Base-by-base conservation (phyloP, 2,113 vertebrate species). In the Chloroceryle aenea region DNA sequence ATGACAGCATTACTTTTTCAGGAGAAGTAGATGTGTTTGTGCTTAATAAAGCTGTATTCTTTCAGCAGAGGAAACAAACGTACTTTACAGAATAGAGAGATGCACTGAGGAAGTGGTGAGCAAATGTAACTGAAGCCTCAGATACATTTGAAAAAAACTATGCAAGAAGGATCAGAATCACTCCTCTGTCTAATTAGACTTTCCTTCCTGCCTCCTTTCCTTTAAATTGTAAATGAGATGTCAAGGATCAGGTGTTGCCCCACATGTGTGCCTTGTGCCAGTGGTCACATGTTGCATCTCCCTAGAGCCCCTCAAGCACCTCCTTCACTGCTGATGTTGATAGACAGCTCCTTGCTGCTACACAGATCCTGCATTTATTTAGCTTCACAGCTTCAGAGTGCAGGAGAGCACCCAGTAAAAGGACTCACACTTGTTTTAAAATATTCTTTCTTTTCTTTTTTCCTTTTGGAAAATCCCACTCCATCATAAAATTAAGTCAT, bases 181-280 rank as follows among this genome's bases (percentile, higher is more conserved):
- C 21, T 38, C 32, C 38, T 50, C 11, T 7, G 9, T 56, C 16
- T n/a, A 18, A 14, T 4, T 23, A 19, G 11, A 68, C 5, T 19
- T 63, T 63, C 10, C 10, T 47, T 10, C 32, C 22, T 2, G 4
- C 4, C 5, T 2, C 19, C 17, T 8, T 6, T 18, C 15, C 12
- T 16, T 52, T 58, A 32, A 63, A 45, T 11, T 45, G 20, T 45
- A 22, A 80, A 74, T 23, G 42, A 64, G 17, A 32, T 34, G 29
- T 50, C 1, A 2, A 58, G 55, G 48, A 40, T 45, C 22, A 29
- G 26, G 4, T 64, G n/a, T 58, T 84, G 32, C 59, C 23, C 34
- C 5, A 2, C n/a, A 32, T 0, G 0, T 18, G 8, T 68, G 15
- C 21, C 36, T 36, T 68, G 32, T 75, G 26, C 40, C 27, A 22